phyloP scores from a whole-genome alignment of 2,113 vertebrate genomes.

The Corvus hawaiiensis region DNA sequence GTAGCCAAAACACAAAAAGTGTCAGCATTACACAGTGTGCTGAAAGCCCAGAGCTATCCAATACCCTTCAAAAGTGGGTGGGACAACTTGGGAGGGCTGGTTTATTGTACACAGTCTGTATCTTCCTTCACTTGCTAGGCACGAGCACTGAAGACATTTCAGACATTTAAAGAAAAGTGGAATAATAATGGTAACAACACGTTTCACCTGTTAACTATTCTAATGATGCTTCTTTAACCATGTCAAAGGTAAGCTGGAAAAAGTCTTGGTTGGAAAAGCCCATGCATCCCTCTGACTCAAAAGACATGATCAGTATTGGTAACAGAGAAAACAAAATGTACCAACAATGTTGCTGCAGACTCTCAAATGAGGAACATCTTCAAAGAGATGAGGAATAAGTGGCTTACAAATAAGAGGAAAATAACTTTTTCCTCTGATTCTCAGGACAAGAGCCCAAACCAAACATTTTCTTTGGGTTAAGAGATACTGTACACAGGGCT shows the following conservation, averaged over 20 bases:
- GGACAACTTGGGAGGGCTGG: background rate
- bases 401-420: background rate
- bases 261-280: background rate
- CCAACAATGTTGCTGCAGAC: background rate
- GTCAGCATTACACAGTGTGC: background rate
- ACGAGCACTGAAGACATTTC: background rate
- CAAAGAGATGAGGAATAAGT: background rate
- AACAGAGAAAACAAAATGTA: background rate
- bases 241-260: background rate
- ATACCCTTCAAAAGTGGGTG: background rate
- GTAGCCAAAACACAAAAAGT: background rate
- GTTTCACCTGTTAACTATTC: background rate
- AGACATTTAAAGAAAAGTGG: background rate
- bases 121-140: background rate
- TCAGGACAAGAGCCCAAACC: background rate
- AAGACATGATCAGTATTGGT: background rate
- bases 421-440: background rate
- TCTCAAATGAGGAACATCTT: background rate
- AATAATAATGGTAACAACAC: background rate
- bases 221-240: background rate
- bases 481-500: background rate
- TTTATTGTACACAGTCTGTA: background rate
- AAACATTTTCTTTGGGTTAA: background rate
- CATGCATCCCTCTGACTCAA: background rate
- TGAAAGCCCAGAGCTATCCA: background rate